Evolutionary conservation across 2,113 vertebrate genomes (phyloP), one percentile per base, ranked within the genome.

Genomic region (Seriola quinqueradiata): DNA sequence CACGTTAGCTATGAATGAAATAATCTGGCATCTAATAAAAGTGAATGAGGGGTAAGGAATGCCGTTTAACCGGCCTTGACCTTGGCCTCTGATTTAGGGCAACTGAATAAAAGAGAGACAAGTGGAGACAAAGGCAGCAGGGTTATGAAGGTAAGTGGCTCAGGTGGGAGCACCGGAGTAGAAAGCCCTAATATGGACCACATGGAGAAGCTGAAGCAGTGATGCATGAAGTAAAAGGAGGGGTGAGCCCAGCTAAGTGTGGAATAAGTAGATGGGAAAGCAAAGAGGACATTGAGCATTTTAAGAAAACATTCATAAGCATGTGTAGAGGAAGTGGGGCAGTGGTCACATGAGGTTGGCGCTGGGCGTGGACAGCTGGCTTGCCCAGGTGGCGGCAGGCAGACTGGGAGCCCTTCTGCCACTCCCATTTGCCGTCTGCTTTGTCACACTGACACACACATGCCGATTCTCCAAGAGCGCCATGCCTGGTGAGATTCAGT

Each of bases 361-460:
- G n/a, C 85, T 44, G 52, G 61, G 36, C 3, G 13, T 17, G 48
- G 84, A 83, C 87, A 89, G 89, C 84, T 87, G 87, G 74, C 74
- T 81, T 3, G 1, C 55, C 74, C 77, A 81, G 84, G 84, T 83
- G 82, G 80, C 38, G 44, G 64, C 72, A 68, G 69, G 32, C 78
- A 19, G 75, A 68, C 78, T 34, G 54, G 1, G 59, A 67, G 70
- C 46, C 21, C 70, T 58, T 78, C 79, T 76, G 83, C 71, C 61
- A 48, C 66, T 76, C 23, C 50, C 40, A 34, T 65, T 79, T 58
- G 52, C 63, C 21, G 32, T 78, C 84, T 77, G 75, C 72, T 23
- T 66, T 12, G 12, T 60, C 77, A 52, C 13, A 59, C 69, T 67
- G 67, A 55, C 12, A 6, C 9, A 61, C 73, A 69, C 32, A n/a